Evolutionary conservation across 2,797 vertebrate species (phyloP), one percentile per base, ranked within the genome.

Genomic region (Lacerta bilineata): DNA sequence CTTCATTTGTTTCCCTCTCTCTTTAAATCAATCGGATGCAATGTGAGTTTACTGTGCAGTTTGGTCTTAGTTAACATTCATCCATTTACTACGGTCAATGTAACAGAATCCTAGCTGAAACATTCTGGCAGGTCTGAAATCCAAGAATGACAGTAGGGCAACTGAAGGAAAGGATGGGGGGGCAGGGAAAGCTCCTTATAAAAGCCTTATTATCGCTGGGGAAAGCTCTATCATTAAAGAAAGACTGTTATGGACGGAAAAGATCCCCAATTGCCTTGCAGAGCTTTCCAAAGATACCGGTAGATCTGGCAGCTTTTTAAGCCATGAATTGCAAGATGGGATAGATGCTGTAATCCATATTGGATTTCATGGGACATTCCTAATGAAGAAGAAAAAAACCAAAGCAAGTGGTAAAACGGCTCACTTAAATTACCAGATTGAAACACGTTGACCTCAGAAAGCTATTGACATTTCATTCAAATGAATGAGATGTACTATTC

Each of bases 301-400:
- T 33, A 91, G 59, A 87, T 87, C 64, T 90, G 85, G 75, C 68
- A 84, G 59, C 41, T 43, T 8, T 8, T 80, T 78, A 18, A 39
- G 76, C 33, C 10, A 1, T 71, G 82, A 87, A 78, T 80, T 86
- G 75, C 89, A 92, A 88, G 1, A 83, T 43, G n/a, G 23, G 43
- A 71, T 80, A 92, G 88, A 90, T 87, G 81, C 6, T 87, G 55
- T 84, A 87, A 90, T 90, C n/a, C 41, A 41, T 80, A 80, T 85
- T 59, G 15, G 36, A 90, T 50, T n/a, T 87, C 69, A 72, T 15
- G 86, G 84, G 41, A 87, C 88, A 90, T 80, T 10, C 75, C 3
- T 64, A 89, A 23, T 41, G 7, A 71, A 91, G 78, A 91, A 41
- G 10, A 10, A 4, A 5, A 27, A 23, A 5, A 2, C 50, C 43